Evolutionary conservation across 2,797 vertebrate genomes (phyloP).

Genomic region (Coluber constrictor): DNA sequence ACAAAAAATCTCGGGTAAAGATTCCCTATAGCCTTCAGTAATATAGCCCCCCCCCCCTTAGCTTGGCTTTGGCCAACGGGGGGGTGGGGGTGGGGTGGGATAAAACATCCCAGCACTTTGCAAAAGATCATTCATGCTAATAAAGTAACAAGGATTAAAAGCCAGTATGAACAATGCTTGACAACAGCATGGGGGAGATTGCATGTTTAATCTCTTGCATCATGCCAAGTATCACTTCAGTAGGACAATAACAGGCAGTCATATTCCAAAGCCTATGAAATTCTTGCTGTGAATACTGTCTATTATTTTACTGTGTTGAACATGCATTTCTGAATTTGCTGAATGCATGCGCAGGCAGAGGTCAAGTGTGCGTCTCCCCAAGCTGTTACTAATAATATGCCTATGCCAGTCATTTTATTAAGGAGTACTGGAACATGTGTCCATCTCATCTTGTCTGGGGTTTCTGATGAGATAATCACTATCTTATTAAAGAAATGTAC

Average conservation of each 20-base stretch:
- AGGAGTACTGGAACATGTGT: not conserved
- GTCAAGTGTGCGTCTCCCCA: not conserved
- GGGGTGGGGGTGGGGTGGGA: too few relatives aligned
- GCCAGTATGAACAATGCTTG: not conserved
- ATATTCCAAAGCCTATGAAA: conserved; percentile 16
- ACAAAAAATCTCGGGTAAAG: conserved; percentile 83
- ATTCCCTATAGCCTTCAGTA: not conserved
- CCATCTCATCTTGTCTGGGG: not conserved
- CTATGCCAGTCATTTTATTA: not conserved
- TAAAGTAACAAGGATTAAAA: not conserved
- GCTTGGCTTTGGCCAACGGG: not conserved
- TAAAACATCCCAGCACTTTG: not conserved
- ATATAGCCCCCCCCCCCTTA: not conserved
- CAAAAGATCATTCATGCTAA: not conserved
- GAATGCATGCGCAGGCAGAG: not conserved
- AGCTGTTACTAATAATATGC: conserved; percentile 1
- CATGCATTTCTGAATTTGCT: not conserved
- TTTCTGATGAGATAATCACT: not conserved
- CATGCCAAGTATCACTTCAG: not conserved
- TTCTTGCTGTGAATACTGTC: conserved; percentile 23
- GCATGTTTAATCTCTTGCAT: conserved; percentile 5
- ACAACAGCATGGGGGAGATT: not conserved
- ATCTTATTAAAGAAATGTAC: not conserved
- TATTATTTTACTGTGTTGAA: conserved; percentile 22
- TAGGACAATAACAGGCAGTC: not conserved